Percentiles rank a stretch among this genome's conserved stretches.
Conservation (phyloP, 2,113 vertebrate species). For the Parus major region DNA sequence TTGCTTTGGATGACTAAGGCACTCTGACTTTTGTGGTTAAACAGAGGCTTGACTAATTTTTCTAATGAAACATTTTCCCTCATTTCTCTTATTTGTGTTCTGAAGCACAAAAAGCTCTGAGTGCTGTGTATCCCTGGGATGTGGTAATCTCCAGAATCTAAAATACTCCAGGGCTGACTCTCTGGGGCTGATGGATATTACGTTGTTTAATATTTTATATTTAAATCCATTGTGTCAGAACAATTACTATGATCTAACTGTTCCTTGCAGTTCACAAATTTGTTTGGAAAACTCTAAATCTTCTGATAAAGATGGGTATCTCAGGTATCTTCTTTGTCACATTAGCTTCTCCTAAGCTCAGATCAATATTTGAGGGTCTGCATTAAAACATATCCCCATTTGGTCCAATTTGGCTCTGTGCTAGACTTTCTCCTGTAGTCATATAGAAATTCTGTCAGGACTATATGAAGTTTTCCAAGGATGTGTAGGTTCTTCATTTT, state of each 20-base stretch:
- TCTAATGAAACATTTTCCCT: neutral
- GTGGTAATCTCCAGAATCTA: neutral
- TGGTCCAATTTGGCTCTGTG: neutral
- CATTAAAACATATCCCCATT: neutral
- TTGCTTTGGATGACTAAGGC: neutral
- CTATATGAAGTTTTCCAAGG: neutral
- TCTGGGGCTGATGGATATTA: neutral
- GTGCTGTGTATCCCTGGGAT: neutral
- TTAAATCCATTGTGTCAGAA: neutral
- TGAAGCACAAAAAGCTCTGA: neutral
- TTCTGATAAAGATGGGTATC: neutral
- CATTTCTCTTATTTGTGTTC: neutral
- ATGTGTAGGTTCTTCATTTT: neutral
- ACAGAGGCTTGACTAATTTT: neutral
- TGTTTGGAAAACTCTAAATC: neutral
- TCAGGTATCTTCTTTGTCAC: neutral
- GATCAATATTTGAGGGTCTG: neutral
- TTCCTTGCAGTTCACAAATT: neutral
- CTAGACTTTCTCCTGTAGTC: neutral
- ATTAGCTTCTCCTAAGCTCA: neutral
- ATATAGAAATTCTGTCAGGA: neutral
- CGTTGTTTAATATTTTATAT: neutral
- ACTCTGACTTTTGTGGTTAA: neutral
- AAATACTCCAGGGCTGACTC: neutral
- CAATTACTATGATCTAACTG: neutral